These are phyloP conservation scores for Rousettus leschenaultii DNA, from an alignment of 2,113 vertebrate genomes.

Conservation along the genomic window DNA sequence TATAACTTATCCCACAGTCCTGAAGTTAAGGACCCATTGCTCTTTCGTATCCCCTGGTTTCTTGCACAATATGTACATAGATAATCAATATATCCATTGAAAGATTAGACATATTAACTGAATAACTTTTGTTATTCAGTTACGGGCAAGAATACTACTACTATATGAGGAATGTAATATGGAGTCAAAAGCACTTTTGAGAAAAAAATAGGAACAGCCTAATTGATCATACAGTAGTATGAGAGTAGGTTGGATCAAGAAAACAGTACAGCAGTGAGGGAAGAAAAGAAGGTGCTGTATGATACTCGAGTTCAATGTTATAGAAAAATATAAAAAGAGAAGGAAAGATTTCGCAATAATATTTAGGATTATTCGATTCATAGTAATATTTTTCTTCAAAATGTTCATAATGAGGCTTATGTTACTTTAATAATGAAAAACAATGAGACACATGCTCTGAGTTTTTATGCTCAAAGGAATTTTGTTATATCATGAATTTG, in stretches of 20 bases:
- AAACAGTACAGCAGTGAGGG: background rate
- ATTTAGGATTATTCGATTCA: background rate
- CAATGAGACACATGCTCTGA: background rate
- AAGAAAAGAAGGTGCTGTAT: background rate
- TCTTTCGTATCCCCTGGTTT: background rate
- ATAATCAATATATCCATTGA: background rate
- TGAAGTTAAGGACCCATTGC: background rate
- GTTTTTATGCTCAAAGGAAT: background rate
- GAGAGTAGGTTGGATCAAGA: background rate
- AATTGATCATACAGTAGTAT: background rate
- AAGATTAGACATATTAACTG: background rate
- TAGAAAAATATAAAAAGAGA: background rate
- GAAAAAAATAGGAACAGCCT: background rate
- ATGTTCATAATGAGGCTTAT: background rate
- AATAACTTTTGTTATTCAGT: background rate
- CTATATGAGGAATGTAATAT: background rate
- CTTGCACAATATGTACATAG: background rate
- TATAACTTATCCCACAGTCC: background rate
- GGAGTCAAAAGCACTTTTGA: background rate
- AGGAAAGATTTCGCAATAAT: background rate
- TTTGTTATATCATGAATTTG: background rate
- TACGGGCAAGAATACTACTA: background rate
- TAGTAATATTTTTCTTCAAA: background rate
- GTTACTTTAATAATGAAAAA: background rate
- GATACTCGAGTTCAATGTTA: background rate